A percentile compares a stretch with the other conserved stretches of the same genome.
Evolutionary conservation across 2,888 invertebrate species (phyloP).

Genomic region (Scrobipalpa atriplicella): DNA sequence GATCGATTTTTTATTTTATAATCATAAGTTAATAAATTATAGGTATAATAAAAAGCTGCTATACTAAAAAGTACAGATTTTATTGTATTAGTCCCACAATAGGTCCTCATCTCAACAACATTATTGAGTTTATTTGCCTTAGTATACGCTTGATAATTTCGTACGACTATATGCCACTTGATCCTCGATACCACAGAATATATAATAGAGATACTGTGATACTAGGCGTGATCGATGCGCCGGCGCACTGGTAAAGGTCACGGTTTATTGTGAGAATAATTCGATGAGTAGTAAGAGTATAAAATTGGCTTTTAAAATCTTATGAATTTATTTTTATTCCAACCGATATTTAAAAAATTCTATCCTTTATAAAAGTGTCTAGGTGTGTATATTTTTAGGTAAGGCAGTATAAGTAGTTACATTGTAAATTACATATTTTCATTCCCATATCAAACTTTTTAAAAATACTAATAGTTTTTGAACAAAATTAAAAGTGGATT

Average conservation of each 20-base stretch:
- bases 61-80: background rate
- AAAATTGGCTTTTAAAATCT: too few relatives aligned
- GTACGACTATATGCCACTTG: constrained; percentile 34
- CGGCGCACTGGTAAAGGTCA: constrained; percentile 39
- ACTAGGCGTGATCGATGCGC: constrained; percentile 56
- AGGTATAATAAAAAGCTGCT: too few relatives aligned
- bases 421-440: too few relatives aligned
- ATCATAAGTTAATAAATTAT: too few relatives aligned
- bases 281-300: background rate
- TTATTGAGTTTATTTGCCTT: constrained; percentile 40
- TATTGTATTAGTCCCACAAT: constrained; percentile 7
- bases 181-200: constrained; percentile 40
- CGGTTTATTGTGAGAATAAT: constrained; percentile 1
- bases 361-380: too few relatives aligned
- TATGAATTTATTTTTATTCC: background rate
- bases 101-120: constrained; percentile 19
- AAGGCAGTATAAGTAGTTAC: too few relatives aligned
- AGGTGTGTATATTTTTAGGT: too few relatives aligned
- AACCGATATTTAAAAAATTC: background rate
- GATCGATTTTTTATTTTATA: too few relatives aligned
- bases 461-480: too few relatives aligned
- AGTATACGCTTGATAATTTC: background rate
- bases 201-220: background rate
- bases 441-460: too few relatives aligned
- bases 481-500: too few relatives aligned